Percentiles rank a stretch among this genome's conserved stretches.
Evolutionary conservation across 64 coral and sea anemone species (phyloP).

Genomic region (Stichodactyla mertensii): DNA sequence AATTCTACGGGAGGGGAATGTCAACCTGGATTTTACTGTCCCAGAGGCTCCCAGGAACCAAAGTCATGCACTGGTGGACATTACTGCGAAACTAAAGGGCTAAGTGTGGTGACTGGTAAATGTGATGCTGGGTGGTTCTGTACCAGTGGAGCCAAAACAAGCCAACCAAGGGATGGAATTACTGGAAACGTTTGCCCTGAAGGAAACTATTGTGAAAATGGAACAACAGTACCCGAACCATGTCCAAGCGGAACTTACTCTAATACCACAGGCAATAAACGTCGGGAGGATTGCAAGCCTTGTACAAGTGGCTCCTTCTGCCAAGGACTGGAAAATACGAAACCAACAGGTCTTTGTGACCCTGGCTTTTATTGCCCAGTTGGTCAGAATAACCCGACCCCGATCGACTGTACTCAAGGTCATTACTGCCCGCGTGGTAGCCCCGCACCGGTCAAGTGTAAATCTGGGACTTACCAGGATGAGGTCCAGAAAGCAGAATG

Average conservation of each 20-base stretch:
- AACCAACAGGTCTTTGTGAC: constrained; percentile 67
- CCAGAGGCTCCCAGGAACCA: constrained; percentile 70
- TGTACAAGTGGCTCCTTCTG: constrained; percentile 80
- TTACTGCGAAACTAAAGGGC: constrained; percentile 86
- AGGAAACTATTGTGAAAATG: constrained; percentile 68
- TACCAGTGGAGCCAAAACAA: constrained; percentile 55
- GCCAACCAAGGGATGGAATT: constrained; percentile 69
- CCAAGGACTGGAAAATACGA: constrained; percentile 50
- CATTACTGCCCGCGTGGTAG: constrained; percentile 77
- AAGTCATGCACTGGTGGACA: constrained; percentile 71
- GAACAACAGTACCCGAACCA: constrained; percentile 48
- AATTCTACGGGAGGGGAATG: constrained; percentile 95
- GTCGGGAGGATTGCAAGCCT: constrained; percentile 31
- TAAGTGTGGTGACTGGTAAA: constrained; percentile 47
- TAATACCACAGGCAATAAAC: constrained; percentile 85
- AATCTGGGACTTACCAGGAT: constrained; percentile 89
- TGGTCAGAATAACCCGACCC: constrained; percentile 42
- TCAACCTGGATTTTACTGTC: constrained; percentile 88
- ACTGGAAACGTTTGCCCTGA: constrained; percentile 86
- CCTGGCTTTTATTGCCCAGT: constrained; percentile 76
- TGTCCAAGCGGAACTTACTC: constrained; percentile 84
- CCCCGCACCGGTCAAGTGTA: constrained; percentile 63
- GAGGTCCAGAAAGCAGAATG: constrained; percentile 74
- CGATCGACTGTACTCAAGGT: constrained; percentile 48
- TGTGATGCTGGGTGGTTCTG: constrained; percentile 95